phyloP scores from a whole-genome alignment of 2,888 invertebrate species.

The Platycheirus rosarum region DNA sequence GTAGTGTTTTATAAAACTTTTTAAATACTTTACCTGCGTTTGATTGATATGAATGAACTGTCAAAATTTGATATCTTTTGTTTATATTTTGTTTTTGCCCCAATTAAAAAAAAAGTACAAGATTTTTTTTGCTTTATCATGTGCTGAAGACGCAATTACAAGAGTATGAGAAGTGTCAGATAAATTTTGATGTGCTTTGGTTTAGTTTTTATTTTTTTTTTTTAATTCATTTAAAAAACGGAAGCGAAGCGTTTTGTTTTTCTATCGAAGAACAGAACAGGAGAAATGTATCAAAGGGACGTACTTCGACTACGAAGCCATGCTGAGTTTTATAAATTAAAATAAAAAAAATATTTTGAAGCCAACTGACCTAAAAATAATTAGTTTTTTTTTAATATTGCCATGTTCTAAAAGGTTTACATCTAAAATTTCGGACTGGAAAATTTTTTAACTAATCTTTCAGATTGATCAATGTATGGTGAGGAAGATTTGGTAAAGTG shows the following conservation, averaged over 20 bases:
- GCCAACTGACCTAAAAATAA: too few relatives aligned
- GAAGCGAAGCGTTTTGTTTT: not conserved
- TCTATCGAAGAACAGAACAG: too few relatives aligned
- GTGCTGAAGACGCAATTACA: constrained; percentile 72
- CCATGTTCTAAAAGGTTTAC: too few relatives aligned
- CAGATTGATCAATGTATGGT: too few relatives aligned
- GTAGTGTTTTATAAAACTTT: not conserved
- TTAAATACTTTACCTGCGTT: not conserved
- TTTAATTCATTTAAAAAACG: not conserved
- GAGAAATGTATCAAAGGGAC: too few relatives aligned
- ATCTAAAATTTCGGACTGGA: too few relatives aligned
- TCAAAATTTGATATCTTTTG: not conserved
- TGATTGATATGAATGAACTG: too few relatives aligned
- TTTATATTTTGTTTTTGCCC: not conserved
- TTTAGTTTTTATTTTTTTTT: constrained; percentile 3
- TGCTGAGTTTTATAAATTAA: constrained; percentile 14
- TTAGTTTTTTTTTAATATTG: too few relatives aligned
- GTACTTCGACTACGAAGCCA: constrained; percentile 25
- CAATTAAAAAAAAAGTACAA: not conserved
- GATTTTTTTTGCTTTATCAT: constrained; percentile 21
- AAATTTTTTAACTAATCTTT: too few relatives aligned
- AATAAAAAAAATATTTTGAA: too few relatives aligned
- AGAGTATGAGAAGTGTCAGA: constrained; percentile 33
- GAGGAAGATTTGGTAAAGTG: too few relatives aligned
- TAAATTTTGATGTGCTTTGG: constrained; percentile 17